Base-by-base conservation (phyloP, 2,113 vertebrate species). In the Merops nubicus region DNA sequence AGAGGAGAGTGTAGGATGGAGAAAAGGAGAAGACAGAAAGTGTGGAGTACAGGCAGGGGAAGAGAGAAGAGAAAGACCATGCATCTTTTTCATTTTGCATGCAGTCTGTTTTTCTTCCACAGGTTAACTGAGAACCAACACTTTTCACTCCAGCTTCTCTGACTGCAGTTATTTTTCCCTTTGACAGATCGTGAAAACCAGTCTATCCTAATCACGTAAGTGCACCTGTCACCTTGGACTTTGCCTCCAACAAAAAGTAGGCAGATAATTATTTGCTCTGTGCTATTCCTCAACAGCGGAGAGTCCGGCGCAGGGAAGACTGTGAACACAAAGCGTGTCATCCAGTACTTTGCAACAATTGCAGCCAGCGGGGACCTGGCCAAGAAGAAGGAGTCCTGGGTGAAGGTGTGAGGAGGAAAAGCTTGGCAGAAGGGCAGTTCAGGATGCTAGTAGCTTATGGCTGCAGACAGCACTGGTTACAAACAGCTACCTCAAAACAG, bases 311-410 rank as follows among this genome's bases (percentile, higher is more conserved):
- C 99, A 4, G 99, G 99, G 92, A 99, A 99, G 98, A 99, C 99
- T 83, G 99, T 99, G 91, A 99, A 99, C 98, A 99, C 99, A 3
- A 99, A 99, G 78, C 98, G 99, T 91, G 99, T 99, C 98, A 99
- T 99, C 97, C 99, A 99, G 97, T 99, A 99, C 96, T 99, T 99
- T 97, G 99, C 99, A 56, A 99, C 99, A 94, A 99, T 99, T 89
- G 99, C 99, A 92, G 98, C 65, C 3, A 62, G 83, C 0, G 64
- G 69, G 17, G 94, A 83, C 22, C 29, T 92, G 0, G 89, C 89
- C 72, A 93, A 95, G 92, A 98, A 87, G 86, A 97, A 94, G 85
- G 96, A 97, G 50, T 65, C 94, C 72, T 91, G 65, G 14, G 59
- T 96, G 77, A 98, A 98, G 93, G 93, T 96, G 78, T 48, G 77